Conservation (phyloP, 2,888 invertebrate genomes). For the Cabera pusaria region DNA sequence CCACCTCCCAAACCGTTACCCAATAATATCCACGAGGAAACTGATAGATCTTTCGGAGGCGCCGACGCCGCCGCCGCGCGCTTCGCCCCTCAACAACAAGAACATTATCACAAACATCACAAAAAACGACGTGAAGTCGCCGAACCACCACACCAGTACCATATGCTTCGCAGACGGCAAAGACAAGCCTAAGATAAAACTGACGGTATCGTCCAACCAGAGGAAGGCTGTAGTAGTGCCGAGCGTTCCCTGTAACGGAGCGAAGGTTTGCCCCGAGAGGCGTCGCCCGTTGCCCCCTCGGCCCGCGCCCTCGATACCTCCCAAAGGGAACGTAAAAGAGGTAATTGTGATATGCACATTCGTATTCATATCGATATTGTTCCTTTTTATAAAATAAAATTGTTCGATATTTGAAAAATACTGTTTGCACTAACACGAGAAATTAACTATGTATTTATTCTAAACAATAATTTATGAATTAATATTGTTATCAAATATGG, state of each 20-base stretch:
- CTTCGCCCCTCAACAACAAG: slow-evolving; percentile 34
- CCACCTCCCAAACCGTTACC: slow-evolving; percentile 68
- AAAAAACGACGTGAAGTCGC: slow-evolving; percentile 55
- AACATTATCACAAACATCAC: slow-evolving; percentile 73
- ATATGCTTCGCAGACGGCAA: slow-evolving; percentile 70
- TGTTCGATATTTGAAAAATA: slow-evolving; percentile 47
- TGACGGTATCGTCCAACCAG: slow-evolving; percentile 66
- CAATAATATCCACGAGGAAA: slow-evolving; percentile 72
- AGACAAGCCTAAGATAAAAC: slow-evolving; percentile 67
- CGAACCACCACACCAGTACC: slow-evolving; percentile 71
- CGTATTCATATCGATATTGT: slow-evolving; percentile 66
- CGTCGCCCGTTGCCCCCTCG: slow-evolving; percentile 39
- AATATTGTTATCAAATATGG: slow-evolving; percentile 46
- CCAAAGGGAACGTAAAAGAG: slow-evolving; percentile 60
- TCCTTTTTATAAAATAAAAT: slow-evolving; percentile 50
- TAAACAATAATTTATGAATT: slow-evolving; percentile 27
- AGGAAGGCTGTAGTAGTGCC: slow-evolving; percentile 38
- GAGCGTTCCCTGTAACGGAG: slow-evolving; percentile 44
- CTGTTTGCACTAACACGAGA: slow-evolving; percentile 61
- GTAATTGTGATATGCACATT: slow-evolving; percentile 75
- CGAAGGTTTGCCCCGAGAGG: slow-evolving; percentile 37
- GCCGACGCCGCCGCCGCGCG: slow-evolving; percentile 68
- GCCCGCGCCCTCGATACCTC: slow-evolving; percentile 33
- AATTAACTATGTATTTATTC: slow-evolving; percentile 25
- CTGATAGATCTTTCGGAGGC: slow-evolving; percentile 73